These are phyloP conservation scores for Crocallis elinguaria DNA, from an alignment of 2,888 invertebrate genomes.

Conservation along the genomic window DNA sequence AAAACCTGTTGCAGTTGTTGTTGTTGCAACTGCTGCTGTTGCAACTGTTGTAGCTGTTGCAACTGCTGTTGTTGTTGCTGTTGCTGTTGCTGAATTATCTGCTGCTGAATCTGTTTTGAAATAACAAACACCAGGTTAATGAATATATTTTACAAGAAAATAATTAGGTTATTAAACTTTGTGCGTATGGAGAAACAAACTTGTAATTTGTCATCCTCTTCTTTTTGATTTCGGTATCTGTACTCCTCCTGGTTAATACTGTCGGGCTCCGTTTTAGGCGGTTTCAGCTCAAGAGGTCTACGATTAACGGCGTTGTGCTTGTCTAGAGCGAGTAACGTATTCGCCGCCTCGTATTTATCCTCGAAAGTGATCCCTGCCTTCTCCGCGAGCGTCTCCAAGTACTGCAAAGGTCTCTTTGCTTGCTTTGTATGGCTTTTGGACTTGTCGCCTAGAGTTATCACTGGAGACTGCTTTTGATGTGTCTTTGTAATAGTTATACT, in stretches of 20 bases:
- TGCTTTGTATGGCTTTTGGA: slow-evolving; percentile 60
- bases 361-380: slow-evolving; percentile 90
- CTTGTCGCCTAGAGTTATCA: slow-evolving; percentile 61
- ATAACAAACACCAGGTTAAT: neutral
- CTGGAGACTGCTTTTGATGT: slow-evolving; percentile 66
- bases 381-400: slow-evolving; percentile 89
- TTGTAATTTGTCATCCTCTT: slow-evolving; percentile 79
- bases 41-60: slow-evolving; percentile 60
- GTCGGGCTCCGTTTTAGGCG: slow-evolving; percentile 71
- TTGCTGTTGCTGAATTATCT: slow-evolving; percentile 75
- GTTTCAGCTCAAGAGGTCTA: slow-evolving; percentile 70
- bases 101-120: slow-evolving; percentile 66
- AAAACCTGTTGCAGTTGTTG: slow-evolving; percentile 82
- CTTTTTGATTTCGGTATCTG: slow-evolving; percentile 73
- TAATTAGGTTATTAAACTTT: neutral
- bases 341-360: slow-evolving; percentile 90
- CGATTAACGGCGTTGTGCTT: slow-evolving; percentile 83
- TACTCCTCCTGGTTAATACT: slow-evolving; percentile 68
- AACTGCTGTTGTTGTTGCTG: slow-evolving; percentile 66
- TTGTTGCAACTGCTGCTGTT: slow-evolving; percentile 65
- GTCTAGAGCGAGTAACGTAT: slow-evolving; percentile 86
- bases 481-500: slow-evolving; percentile 80
- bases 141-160: neutral
- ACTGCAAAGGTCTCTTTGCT: slow-evolving; percentile 84
- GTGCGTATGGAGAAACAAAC: slow-evolving; percentile 42